phyloP scores from a whole-genome alignment of 2,888 invertebrate genomes.

The Phanerotoma sp. region DNA sequence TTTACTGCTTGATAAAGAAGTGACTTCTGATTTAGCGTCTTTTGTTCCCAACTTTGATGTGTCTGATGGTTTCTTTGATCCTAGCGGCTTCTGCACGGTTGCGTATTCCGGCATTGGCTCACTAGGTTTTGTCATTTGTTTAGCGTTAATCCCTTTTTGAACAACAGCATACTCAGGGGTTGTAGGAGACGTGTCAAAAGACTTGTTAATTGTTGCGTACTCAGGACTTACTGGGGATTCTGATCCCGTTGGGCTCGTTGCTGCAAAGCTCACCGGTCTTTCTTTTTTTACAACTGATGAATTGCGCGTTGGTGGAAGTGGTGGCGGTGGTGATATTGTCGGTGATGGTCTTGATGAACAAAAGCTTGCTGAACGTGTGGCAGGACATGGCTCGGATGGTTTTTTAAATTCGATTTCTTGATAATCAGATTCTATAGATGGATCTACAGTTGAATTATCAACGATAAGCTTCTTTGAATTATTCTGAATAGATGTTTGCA shows the following conservation, averaged over 20 bases:
- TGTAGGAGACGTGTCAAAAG: constrained; percentile 43
- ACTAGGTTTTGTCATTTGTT: constrained; percentile 27
- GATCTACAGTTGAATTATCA: constrained; percentile 32
- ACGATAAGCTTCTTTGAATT: constrained; percentile 40
- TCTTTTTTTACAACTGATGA: constrained; percentile 47
- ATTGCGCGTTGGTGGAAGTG: constrained; percentile 49
- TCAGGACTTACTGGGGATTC: constrained; percentile 46
- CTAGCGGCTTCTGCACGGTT: constrained; percentile 45
- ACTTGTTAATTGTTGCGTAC: constrained; percentile 49
- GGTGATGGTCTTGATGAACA: constrained; percentile 58
- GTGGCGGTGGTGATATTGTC: constrained; percentile 59
- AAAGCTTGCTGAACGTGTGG: constrained; percentile 64
- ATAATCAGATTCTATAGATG: constrained; percentile 33
- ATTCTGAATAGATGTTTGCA: constrained; percentile 49
- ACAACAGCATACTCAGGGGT: constrained; percentile 53
- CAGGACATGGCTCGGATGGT: constrained; percentile 41
- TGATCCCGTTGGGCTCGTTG: constrained; percentile 35
- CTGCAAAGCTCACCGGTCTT: constrained; percentile 48
- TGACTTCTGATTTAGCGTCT: constrained; percentile 18
- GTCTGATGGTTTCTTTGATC: constrained; percentile 28
- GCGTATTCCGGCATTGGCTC: constrained; percentile 49
- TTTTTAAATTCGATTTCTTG: constrained; percentile 36
- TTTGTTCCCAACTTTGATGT: constrained; percentile 24
- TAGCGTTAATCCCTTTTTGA: constrained; percentile 40
- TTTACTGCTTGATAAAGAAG: constrained; percentile 20